Conservation (phyloP, 2,113 vertebrate genomes). For the Entomyzon cyanotis region DNA sequence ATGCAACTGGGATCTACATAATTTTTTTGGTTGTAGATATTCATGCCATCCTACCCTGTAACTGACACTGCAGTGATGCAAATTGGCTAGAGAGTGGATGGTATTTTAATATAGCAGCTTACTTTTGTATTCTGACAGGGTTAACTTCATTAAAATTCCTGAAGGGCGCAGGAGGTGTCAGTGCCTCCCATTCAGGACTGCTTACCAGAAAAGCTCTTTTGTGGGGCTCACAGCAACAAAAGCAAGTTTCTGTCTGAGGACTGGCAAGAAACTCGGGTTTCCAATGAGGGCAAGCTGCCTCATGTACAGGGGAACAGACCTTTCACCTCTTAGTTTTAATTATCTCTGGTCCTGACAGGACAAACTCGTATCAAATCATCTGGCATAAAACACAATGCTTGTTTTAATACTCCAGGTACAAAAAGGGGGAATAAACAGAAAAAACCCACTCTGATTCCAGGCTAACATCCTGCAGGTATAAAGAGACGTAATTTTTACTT, state of each 20-base stretch:
- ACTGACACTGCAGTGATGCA: neutral
- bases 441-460: neutral
- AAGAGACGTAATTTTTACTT: neutral
- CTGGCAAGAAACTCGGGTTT: neutral
- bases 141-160: conserved; percentile 51
- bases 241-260: neutral
- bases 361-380: neutral
- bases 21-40: neutral
- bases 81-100: neutral
- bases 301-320: neutral
- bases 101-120: neutral
- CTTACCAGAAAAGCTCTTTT: conserved; percentile 21
- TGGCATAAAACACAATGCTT: neutral
- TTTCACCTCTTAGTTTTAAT: neutral
- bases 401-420: neutral
- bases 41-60: neutral
- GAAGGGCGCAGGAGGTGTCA: neutral
- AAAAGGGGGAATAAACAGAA: accelerated
- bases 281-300: neutral
- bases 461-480: neutral
- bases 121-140: neutral
- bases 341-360: neutral
- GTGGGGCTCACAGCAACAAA: neutral
- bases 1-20: neutral
- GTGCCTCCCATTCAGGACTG: neutral